A percentile compares a stretch with the other conserved stretches of the same genome.
phyloP scores from a whole-genome alignment of 2,113 vertebrate species.

The Mirounga angustirostris region DNA sequence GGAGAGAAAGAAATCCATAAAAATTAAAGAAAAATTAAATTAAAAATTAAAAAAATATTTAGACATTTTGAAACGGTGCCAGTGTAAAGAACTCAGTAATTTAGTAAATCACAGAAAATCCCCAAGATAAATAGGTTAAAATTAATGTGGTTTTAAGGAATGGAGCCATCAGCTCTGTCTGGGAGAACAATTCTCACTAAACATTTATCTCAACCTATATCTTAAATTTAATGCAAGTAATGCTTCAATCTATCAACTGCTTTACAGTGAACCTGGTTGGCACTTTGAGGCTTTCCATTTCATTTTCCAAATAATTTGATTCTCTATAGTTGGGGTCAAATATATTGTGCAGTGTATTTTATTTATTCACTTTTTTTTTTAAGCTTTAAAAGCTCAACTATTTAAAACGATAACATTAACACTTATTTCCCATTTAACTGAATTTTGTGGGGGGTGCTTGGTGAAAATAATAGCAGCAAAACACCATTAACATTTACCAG shows the following conservation, averaged over 20 bases:
- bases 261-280: background rate
- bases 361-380: conserved; percentile 18
- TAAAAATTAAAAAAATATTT: background rate
- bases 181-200: background rate
- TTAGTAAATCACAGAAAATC: conserved; percentile 28
- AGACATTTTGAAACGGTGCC: background rate
- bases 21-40: background rate
- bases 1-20: background rate
- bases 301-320: background rate
- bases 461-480: conserved; percentile 40
- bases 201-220: background rate
- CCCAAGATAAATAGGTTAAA: background rate
- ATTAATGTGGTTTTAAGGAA: conserved; percentile 44
- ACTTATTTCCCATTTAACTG: background rate
- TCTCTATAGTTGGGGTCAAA: conserved; percentile 12
- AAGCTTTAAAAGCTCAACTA: conserved; percentile 18
- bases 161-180: background rate
- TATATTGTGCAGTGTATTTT: background rate
- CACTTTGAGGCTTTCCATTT: background rate
- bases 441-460: background rate
- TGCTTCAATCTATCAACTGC: background rate
- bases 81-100: conserved; percentile 28
- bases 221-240: background rate
- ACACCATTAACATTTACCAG: background rate
- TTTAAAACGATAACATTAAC: conserved; percentile 35